Evolutionary conservation across 2,888 invertebrate genomes (phyloP).

Genomic region (Hirtodrosophila alboralis): DNA sequence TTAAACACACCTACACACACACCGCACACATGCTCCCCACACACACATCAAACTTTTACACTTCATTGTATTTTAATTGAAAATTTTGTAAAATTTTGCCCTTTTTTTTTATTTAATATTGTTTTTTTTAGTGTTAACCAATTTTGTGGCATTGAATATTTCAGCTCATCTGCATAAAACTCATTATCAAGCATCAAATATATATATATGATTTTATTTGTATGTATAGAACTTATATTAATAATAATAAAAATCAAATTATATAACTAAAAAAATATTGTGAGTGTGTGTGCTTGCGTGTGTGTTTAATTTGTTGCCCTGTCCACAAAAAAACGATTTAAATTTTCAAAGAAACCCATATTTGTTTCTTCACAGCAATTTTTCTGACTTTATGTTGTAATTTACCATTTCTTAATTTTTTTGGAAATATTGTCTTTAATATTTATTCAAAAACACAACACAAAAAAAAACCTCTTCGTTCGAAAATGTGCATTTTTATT

Average conservation of each 20-base stretch:
- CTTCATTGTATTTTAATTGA: conserved; percentile 72
- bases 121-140: conserved; percentile 48
- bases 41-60: conserved; percentile 67
- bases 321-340: conserved; percentile 37
- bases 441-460: conserved; percentile 67
- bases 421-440: conserved; percentile 67
- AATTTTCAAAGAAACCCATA: conserved; percentile 40
- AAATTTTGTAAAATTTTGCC: conserved; percentile 50
- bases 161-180: conserved; percentile 45
- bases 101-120: too few relatives aligned
- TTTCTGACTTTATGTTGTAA: conserved; percentile 67
- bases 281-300: conserved; percentile 15
- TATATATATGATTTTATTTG: conserved; percentile 12
- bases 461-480: conserved; percentile 50
- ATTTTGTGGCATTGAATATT: conserved; percentile 55
- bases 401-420: too few relatives aligned
- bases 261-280: conserved; percentile 25
- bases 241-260: conserved; percentile 30
- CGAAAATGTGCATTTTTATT: conserved; percentile 73
- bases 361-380: conserved; percentile 45
- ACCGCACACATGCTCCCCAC: conserved; percentile 24
- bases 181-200: conserved; percentile 12
- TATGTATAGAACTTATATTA: conserved; percentile 43
- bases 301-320: conserved; percentile 5
- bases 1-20: conserved; percentile 1